phyloP scores from a whole-genome alignment of 1,140 invertebrate genomes.

The Conus betulinus region DNA sequence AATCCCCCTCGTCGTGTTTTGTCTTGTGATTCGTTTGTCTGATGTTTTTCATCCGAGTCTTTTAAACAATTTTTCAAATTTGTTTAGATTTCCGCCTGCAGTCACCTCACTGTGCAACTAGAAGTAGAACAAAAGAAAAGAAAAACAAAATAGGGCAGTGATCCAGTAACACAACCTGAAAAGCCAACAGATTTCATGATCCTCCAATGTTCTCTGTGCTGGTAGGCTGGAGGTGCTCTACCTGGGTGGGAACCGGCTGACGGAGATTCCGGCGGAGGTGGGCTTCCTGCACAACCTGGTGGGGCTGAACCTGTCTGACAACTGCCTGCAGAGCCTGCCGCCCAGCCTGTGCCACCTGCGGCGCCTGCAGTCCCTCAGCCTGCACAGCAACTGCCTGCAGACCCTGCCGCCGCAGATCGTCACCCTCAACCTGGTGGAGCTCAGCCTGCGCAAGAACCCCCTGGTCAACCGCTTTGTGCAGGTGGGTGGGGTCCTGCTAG shows the following conservation, averaged over 20 bases:
- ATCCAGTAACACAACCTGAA: too few relatives aligned
- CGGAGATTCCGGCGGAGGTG: constrained; percentile 90
- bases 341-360: constrained; percentile 90
- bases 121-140: too few relatives aligned
- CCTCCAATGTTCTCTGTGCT: too few relatives aligned
- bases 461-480: constrained; percentile 96
- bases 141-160: too few relatives aligned
- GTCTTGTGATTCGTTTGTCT: too few relatives aligned
- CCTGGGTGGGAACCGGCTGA: constrained; percentile 93
- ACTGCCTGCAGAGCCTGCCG: constrained; percentile 90
- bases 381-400: constrained; percentile 93
- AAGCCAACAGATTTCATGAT: too few relatives aligned
- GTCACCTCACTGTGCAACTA: too few relatives aligned
- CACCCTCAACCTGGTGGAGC: constrained; percentile 81
- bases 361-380: constrained; percentile 88
- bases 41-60: too few relatives aligned
- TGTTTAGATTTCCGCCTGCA: too few relatives aligned
- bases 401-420: constrained; percentile 96
- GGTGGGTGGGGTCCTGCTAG: background rate
- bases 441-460: constrained; percentile 96
- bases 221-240: constrained; percentile 91
- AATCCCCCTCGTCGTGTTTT: too few relatives aligned
- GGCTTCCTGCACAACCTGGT: constrained; percentile 87
- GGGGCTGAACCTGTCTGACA: constrained; percentile 93
- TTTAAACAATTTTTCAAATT: too few relatives aligned